Base-by-base conservation (phyloP, 2,113 vertebrate species). In the Aplodontia rufa region DNA sequence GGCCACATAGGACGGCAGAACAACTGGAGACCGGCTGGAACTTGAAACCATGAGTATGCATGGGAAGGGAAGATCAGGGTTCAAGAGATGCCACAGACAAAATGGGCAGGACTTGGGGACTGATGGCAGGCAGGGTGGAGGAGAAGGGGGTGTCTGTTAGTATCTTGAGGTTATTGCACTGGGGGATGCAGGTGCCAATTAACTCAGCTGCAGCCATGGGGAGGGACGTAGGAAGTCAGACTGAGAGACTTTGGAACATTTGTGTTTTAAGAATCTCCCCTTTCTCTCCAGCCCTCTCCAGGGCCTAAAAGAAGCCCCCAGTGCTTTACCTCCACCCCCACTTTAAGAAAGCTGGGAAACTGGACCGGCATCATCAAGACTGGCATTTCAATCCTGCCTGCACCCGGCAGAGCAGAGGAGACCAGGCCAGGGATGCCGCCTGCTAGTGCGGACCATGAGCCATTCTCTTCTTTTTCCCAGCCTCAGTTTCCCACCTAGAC, bases 1-100 rank as follows among this genome's bases (percentile, higher is more conserved):
- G 37, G 45, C 16, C 42, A 19, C 28, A 13, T 7, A 90, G 53
- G 20, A 8, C 8, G 4, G 19, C 22, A 10, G 62, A 94, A 1
- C 5, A 6, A 1, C 5, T 22, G 60, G 74, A 49, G 64, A 45
- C 26, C 20, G 20, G 37, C 45, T 16, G n/a, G 72, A 7, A 17
- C 16, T 3, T 60, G 17, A n/a, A 60, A n/a, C 40, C 42, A 0
- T 0, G 0, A 8, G 30, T 4, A 1, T 58, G 28, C 1, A 8
- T 30, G 24, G 62, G 62, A 68, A 68, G 53, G 53, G 13, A 55
- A 71, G 45, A 64, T 17, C 58, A 62, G 60, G 17, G 32, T 64
- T 42, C 26, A 22, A 74, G 68, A 5, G 78, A 32, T 9, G 35
- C 17, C 40, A 17, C 6, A 30, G 40, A 24, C 37, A 37, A 22